Conservation (phyloP, 2,113 vertebrate species). For the Otolemur garnettii region DNA sequence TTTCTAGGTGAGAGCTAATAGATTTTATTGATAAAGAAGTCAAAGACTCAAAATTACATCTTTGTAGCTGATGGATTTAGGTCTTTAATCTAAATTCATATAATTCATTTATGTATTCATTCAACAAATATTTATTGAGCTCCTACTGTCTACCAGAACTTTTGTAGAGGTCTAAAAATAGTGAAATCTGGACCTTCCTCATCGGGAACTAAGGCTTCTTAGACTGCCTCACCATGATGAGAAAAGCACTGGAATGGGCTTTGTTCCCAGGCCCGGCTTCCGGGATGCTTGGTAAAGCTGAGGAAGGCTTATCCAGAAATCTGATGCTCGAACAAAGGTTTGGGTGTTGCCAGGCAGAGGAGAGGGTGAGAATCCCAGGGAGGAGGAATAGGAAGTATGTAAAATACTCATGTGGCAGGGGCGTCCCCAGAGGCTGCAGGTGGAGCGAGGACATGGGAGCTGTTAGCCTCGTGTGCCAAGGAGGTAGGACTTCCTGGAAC, state of each 20-base stretch:
- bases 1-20: not conserved
- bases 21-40: not conserved
- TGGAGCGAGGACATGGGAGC: not conserved
- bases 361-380: not conserved
- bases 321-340: not conserved
- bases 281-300: not conserved
- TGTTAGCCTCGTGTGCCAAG: not conserved
- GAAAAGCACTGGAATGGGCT: not conserved
- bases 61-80: conserved; percentile 15
- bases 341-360: not conserved
- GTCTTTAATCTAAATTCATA: not conserved
- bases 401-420: not conserved
- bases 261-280: not conserved
- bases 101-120: not conserved
- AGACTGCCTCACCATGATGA: not conserved
- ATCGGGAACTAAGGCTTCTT: not conserved
- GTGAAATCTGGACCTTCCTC: not conserved
- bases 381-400: not conserved
- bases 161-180: not conserved
- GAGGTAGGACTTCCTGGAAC: not conserved
- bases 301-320: conserved; percentile 3
- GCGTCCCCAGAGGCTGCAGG: not conserved
- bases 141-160: not conserved
- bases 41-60: not conserved
- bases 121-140: not conserved